Evolutionary conservation across 23 tunicate genomes (phyloP).

Genomic region (Corella eumyota): DNA sequence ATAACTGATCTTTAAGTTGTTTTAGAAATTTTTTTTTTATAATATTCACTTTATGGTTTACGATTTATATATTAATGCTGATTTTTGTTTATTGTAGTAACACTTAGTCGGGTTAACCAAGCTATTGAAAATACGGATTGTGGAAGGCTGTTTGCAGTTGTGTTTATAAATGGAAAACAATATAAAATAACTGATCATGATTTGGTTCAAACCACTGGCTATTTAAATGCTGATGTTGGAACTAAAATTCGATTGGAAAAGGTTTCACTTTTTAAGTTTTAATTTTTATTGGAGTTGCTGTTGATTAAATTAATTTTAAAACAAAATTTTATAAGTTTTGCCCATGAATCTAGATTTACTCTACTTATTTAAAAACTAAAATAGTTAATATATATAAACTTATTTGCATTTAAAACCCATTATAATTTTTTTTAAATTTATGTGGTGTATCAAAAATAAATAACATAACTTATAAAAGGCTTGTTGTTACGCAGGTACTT

Average conservation of each 20-base stretch:
- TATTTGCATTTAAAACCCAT: too few species aligned
- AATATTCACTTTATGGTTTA: background rate
- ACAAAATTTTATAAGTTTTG: too few species aligned
- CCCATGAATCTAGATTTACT: too few species aligned
- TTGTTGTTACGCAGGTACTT: constrained; percentile 29
- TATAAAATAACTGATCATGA: constrained; percentile 74
- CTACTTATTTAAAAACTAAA: too few species aligned
- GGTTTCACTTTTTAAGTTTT: constrained; percentile 11
- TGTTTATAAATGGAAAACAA: constrained; percentile 35
- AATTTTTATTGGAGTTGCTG: background rate
- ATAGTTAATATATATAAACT: too few species aligned
- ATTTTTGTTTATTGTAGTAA: constrained; percentile 8
- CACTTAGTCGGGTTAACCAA: constrained; percentile 43
- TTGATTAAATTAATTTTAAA: too few species aligned
- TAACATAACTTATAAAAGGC: too few species aligned
- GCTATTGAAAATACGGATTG: constrained; percentile 22
- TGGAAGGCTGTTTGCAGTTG: constrained; percentile 73
- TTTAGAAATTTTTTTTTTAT: background rate
- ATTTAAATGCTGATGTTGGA: constrained; percentile 52
- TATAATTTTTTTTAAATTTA: too few species aligned
- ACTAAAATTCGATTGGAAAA: constrained; percentile 67
- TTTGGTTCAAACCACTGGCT: constrained; percentile 38
- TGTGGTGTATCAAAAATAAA: too few species aligned
- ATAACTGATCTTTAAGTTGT: too few species aligned
- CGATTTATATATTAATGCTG: background rate